Percentiles rank a stretch among this genome's conserved stretches.
These are phyloP conservation scores for Pampus argenteus DNA, from an alignment of 2,797 vertebrate species.

Conservation along the genomic window DNA sequence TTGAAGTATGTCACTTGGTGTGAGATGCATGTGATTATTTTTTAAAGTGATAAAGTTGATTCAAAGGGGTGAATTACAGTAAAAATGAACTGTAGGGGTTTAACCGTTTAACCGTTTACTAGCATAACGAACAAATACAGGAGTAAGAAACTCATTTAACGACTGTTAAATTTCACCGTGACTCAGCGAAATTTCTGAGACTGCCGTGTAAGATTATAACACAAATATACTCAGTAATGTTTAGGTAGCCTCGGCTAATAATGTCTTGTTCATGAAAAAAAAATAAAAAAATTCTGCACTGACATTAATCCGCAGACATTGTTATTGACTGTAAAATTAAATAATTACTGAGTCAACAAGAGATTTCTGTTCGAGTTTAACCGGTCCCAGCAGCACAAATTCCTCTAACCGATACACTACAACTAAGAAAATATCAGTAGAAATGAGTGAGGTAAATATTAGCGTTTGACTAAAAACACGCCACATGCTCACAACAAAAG, in stretches of 20 bases:
- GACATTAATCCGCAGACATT: background rate
- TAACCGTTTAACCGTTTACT: background rate
- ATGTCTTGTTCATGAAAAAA: background rate
- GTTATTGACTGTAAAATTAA: background rate
- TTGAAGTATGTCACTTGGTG: background rate
- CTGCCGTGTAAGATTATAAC: background rate
- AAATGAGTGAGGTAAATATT: background rate
- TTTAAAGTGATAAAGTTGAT: background rate
- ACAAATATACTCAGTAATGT: background rate
- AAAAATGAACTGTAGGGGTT: background rate
- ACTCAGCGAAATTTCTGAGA: slow-evolving; percentile 35
- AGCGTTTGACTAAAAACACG: background rate
- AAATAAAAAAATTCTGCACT: background rate
- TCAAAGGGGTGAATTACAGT: background rate
- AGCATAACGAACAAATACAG: too few species aligned
- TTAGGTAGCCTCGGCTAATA: too few species aligned
- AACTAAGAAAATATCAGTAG: too few species aligned
- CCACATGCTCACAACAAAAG: rapidly evolving
- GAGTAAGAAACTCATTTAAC: background rate
- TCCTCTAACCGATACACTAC: too few species aligned
- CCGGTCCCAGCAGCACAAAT: rapidly evolving
- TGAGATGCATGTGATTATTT: background rate
- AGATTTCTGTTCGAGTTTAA: rapidly evolving
- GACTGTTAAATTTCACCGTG: slow-evolving; percentile 40
- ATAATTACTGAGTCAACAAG: background rate